Evolutionary conservation across 64 coral and sea anemone genomes (phyloP), one percentile per base, ranked within the genome.

Genomic region (Anthopleura sola): DNA sequence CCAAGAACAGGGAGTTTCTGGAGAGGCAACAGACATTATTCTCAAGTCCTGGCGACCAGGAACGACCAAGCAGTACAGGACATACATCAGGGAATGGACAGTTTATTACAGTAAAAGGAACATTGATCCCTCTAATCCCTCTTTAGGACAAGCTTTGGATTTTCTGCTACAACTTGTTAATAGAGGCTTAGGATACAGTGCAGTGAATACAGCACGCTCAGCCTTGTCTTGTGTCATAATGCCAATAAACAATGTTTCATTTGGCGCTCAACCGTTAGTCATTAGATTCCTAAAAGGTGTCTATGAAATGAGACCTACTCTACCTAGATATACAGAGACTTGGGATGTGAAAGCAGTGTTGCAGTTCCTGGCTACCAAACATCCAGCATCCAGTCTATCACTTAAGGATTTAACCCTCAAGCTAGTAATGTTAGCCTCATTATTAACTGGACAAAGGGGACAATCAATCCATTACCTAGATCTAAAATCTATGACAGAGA

Each of bases 151-250:
- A 44, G 40, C n/a, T n/a, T n/a, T n/a, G n/a, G 74, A 90, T 10
- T 90, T 90, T 47, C 71, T 90, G 55, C 33, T 68, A 85, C 75
- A 51, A 17, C 82, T 85, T 44, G 77, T 57, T 36, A 12, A 90
- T 12, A 26, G 46, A 11, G 89, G 89, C n/a, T n/a, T 85, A 7
- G 83, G 89, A 16, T 86, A 85, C 58, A 90, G 89, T 40, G 75
- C 83, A n/a, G 86, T 86, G 32, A 90, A 85, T 48, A 90, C 88
- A 17, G 88, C 88, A 17, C 36, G 89, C 37, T 90, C 89, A 16
- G 83, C 83, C 0, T 26, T 90, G 23, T 90, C 89, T 6, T 38
- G 50, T 44, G 17, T 90, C 0, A 34, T 39, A 40, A 28, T 46
- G 16, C 19, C 69, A n/a, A 75, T 36, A 6, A 54, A 60, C n/a